A percentile compares a stretch with the other conserved stretches of the same genome.
Evolutionary conservation across 2,888 invertebrate genomes (phyloP).

Genomic region (Drepana falcataria): DNA sequence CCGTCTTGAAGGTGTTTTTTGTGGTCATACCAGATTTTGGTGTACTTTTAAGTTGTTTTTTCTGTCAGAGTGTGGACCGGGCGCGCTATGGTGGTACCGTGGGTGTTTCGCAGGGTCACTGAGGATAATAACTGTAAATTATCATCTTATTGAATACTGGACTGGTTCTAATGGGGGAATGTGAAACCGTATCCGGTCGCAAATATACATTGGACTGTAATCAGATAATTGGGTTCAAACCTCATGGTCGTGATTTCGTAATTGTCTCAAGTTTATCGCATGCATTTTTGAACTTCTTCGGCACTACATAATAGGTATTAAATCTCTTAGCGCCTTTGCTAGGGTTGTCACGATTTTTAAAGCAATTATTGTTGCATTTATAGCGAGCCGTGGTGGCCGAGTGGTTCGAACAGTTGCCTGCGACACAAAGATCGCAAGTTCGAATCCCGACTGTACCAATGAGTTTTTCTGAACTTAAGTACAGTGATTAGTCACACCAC

Average conservation of each 20-base stretch:
- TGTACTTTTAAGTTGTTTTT: slow-evolving; percentile 65
- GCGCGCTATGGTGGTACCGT: slow-evolving; percentile 65
- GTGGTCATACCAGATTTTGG: slow-evolving; percentile 71
- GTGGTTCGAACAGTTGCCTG: too few species aligned
- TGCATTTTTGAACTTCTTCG: too few species aligned
- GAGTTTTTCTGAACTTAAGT: too few species aligned
- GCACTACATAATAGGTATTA: too few species aligned
- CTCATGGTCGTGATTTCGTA: neutral
- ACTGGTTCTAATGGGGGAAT: slow-evolving; percentile 55
- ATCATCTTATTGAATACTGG: slow-evolving; percentile 75
- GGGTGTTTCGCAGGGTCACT: slow-evolving; percentile 77
- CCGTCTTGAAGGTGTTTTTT: slow-evolving; percentile 38
- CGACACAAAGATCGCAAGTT: too few species aligned
- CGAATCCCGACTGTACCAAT: too few species aligned
- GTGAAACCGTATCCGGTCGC: neutral
- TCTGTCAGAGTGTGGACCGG: slow-evolving; percentile 62
- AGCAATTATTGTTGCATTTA: too few species aligned
- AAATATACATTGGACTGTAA: neutral
- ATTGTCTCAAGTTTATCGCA: neutral
- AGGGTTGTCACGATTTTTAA: too few species aligned
- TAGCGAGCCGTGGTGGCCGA: too few species aligned
- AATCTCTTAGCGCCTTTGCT: too few species aligned
- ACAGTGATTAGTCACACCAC: too few species aligned
- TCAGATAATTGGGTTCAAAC: neutral
- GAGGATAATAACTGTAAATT: slow-evolving; percentile 78